A percentile compares a stretch with the other conserved stretches of the same genome.
phyloP scores from a whole-genome alignment of 2,113 vertebrate species.

The Protobothrops flavoviridis region DNA sequence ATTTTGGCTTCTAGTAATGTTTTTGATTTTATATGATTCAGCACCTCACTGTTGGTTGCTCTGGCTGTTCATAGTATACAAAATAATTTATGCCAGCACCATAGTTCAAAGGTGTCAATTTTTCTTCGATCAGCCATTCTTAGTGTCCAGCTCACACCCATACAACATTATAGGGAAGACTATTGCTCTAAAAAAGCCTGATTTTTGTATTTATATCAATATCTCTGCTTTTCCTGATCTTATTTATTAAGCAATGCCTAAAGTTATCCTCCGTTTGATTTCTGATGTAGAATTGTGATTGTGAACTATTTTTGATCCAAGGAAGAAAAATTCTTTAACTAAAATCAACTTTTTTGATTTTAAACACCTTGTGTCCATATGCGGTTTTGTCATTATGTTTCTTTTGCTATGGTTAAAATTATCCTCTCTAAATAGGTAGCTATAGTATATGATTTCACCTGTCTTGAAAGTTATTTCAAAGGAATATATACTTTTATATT shows the following conservation, averaged over 20 bases:
- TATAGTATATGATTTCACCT: background rate
- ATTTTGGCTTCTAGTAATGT: background rate
- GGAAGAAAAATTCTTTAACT: background rate
- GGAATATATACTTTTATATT: background rate
- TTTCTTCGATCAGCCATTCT: background rate
- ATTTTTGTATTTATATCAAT: background rate
- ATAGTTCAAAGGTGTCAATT: background rate
- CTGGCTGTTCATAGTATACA: background rate
- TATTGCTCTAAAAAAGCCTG: background rate
- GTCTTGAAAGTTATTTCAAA: slow-evolving; percentile 2
- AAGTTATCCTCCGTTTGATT: background rate
- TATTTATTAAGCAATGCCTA: background rate
- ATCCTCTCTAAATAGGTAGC: background rate
- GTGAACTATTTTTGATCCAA: background rate
- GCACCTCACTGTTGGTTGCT: background rate
- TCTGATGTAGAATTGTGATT: background rate
- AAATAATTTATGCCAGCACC: background rate
- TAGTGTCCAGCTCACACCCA: background rate
- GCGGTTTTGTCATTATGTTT: background rate
- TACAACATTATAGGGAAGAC: background rate
- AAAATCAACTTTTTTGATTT: background rate
- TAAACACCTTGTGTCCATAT: background rate
- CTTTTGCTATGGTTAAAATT: background rate
- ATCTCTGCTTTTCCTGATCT: background rate
- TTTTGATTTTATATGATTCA: background rate